Evolutionary conservation across 2,888 invertebrate species (phyloP).

Genomic region (Drosophila borealis): DNA sequence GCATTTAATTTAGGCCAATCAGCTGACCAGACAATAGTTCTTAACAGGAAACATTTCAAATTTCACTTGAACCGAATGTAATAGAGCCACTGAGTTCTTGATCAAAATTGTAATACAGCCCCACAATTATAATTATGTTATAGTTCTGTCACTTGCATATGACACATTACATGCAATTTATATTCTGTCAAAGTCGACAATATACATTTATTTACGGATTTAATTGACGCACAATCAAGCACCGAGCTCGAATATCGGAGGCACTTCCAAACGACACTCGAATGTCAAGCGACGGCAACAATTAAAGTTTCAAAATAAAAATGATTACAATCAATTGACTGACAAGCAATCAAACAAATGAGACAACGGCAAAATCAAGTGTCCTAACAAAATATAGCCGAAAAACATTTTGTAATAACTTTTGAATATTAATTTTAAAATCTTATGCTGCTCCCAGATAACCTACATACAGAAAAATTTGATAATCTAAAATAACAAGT

Average conservation of each 20-base stretch:
- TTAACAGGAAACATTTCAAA: not conserved
- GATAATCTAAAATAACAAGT: conserved; percentile 12
- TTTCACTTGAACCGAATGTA: not conserved
- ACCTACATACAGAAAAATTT: conserved; percentile 20
- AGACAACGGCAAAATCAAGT: conserved; percentile 12
- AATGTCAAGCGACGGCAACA: conserved; percentile 16
- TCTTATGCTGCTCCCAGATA: conserved; percentile 1
- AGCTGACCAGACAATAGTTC: not conserved
- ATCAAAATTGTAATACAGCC: not conserved
- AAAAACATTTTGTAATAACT: not conserved
- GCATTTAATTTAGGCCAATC: not conserved
- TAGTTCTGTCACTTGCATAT: conserved; percentile 6
- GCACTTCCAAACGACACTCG: conserved; percentile 7
- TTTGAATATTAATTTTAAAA: not conserved
- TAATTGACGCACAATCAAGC: conserved; percentile 44
- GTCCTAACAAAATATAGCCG: not conserved
- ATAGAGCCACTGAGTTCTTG: not conserved
- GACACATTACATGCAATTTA: conserved; percentile 40
- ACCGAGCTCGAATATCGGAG: conserved; percentile 12
- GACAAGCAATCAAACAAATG: conserved; percentile 16
- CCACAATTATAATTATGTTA: not conserved
- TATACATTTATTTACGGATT: conserved; percentile 31
- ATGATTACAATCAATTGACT: conserved; percentile 52
- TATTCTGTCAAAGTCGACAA: conserved; percentile 32
- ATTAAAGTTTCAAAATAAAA: conserved; percentile 30